Conservation (phyloP, 2,113 vertebrate species). For the Colossoma macropomum region DNA sequence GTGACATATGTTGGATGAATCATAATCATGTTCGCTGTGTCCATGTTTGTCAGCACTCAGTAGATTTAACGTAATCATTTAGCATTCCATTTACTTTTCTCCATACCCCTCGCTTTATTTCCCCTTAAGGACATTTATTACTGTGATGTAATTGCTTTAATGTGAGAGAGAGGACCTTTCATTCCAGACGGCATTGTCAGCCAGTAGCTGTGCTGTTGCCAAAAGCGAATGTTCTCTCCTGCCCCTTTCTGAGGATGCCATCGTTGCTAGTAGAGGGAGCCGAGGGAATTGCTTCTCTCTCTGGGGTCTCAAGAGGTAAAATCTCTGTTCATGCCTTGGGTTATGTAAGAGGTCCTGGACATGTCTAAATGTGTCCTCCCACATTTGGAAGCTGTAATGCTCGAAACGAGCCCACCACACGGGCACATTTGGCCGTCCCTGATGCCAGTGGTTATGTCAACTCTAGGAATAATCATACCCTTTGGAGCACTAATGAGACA, state of each 20-base stretch:
- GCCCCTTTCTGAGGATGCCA: constrained; percentile 22
- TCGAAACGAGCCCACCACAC: not conserved
- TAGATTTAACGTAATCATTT: not conserved
- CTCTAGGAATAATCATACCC: constrained; percentile 44
- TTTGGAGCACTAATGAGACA: constrained; percentile 42
- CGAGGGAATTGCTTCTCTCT: not conserved
- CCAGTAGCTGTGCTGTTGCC: not conserved
- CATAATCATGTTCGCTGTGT: not conserved
- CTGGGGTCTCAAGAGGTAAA: constrained; percentile 2
- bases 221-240: not conserved
- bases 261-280: constrained; percentile 19
- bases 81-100: not conserved
- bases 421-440: constrained; percentile 20
- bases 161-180: constrained; percentile 15
- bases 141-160: not conserved
- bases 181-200: not conserved
- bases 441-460: constrained; percentile 43
- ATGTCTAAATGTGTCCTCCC: not conserved
- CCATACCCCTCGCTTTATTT: not conserved
- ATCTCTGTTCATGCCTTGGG: constrained; percentile 17
- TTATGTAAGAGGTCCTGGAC: constrained; percentile 44
- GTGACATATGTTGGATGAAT: not conserved
- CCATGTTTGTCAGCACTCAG: not conserved
- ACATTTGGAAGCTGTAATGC: constrained; percentile 23
- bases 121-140: not conserved